Evolutionary conservation across 2,888 invertebrate species (phyloP).

Genomic region (Gasteruption jaculator): DNA sequence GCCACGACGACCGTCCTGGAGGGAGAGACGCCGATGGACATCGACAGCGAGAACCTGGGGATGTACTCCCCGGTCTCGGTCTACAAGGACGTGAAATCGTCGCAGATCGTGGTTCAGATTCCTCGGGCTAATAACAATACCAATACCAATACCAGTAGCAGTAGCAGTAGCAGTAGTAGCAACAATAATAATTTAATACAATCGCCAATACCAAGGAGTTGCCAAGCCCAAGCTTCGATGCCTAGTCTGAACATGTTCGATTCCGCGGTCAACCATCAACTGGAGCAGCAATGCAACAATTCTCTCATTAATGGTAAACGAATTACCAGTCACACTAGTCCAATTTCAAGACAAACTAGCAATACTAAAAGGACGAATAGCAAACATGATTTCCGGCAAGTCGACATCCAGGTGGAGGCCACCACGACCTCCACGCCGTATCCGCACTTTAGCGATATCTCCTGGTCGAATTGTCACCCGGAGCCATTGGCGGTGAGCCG

Average conservation of each 20-base stretch:
- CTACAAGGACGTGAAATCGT: conserved; percentile 37
- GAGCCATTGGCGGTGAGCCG: conserved; percentile 49
- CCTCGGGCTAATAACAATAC: conserved; percentile 29
- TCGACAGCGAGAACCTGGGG: conserved; percentile 35
- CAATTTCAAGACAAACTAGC: conserved; percentile 24
- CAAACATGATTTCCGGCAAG: conserved; percentile 40
- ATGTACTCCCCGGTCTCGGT: conserved; percentile 40
- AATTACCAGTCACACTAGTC: conserved; percentile 27
- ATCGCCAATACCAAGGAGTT: conserved; percentile 32
- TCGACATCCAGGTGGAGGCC: conserved; percentile 46
- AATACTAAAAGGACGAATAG: no score
- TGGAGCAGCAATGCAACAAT: conserved; percentile 28
- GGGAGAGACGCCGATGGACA: conserved; percentile 36
- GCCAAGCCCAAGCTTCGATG: conserved; percentile 36
- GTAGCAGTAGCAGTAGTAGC: conserved; percentile 4
- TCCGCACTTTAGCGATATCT: conserved; percentile 44
- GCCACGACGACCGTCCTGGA: conserved; percentile 30
- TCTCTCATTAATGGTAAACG: conserved; percentile 41
- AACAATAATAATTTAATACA: conserved; percentile 26
- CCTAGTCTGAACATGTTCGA: conserved; percentile 39
- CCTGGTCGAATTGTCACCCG: conserved; percentile 50
- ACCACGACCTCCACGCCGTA: conserved; percentile 44
- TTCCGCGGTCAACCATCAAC: conserved; percentile 33
- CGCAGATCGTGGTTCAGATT: conserved; percentile 39
- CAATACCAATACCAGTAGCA: conserved; percentile 1